These are phyloP conservation scores for Spodoptera litura DNA, from an alignment of 1,140 invertebrate genomes.

Conservation along the genomic window DNA sequence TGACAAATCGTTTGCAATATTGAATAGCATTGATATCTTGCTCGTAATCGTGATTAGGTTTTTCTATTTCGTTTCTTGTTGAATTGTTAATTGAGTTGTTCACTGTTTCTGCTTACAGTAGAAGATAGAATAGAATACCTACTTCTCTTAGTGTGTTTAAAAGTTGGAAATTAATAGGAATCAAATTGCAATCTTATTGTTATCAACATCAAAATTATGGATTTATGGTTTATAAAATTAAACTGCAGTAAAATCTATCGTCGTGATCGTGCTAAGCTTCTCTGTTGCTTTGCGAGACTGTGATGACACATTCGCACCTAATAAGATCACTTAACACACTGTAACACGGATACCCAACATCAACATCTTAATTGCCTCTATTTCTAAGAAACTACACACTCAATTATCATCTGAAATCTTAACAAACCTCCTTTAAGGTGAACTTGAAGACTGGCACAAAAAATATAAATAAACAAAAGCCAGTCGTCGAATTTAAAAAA, in stretches of 20 bases:
- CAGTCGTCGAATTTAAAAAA: neutral
- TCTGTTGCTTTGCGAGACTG: neutral
- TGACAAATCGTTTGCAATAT: conserved; percentile 6
- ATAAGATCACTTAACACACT: too few relatives aligned
- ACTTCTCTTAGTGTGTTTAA: too few relatives aligned
- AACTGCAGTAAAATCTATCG: too few relatives aligned
- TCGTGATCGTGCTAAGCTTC: too few relatives aligned
- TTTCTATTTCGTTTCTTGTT: neutral
- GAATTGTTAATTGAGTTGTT: too few relatives aligned
- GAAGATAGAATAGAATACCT: too few relatives aligned
- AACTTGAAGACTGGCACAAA: conserved; percentile 33
- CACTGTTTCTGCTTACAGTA: too few relatives aligned
- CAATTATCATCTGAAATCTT: neutral
- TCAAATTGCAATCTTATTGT: too few relatives aligned
- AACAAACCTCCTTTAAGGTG: conserved; percentile 1
- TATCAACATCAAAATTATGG: too few relatives aligned
- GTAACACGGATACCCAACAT: neutral
- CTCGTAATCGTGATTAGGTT: neutral
- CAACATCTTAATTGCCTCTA: neutral
- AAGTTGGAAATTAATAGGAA: too few relatives aligned
- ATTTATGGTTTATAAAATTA: too few relatives aligned
- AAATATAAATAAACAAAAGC: conserved; percentile 23
- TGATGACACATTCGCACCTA: neutral
- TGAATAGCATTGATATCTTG: neutral
- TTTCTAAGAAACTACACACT: neutral